Conservation (phyloP, 2,888 invertebrate genomes). For the Hesperia comma region DNA sequence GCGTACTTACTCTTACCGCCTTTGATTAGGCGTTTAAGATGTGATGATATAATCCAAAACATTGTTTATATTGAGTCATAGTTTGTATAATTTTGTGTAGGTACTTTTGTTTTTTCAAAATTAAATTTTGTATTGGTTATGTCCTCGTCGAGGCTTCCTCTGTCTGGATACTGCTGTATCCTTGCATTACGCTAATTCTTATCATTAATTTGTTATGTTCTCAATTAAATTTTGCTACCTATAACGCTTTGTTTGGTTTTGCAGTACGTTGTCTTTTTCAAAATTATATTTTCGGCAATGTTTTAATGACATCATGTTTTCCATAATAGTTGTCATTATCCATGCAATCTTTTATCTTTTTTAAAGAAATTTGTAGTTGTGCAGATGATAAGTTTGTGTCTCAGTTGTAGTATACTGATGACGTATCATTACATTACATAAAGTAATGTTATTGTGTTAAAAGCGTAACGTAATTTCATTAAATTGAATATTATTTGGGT, state of each 20-base stretch:
- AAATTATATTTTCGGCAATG: too few species aligned
- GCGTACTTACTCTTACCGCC: too few species aligned
- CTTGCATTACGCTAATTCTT: not conserved
- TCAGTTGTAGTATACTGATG: not conserved
- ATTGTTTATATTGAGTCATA: not conserved
- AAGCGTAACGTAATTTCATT: not conserved
- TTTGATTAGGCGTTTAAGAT: too few species aligned
- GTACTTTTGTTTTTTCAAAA: too few species aligned
- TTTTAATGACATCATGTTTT: too few species aligned
- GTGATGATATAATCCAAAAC: too few species aligned
- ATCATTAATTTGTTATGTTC: not conserved
- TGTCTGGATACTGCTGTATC: not conserved
- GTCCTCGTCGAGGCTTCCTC: not conserved
- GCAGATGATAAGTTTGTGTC: not conserved
- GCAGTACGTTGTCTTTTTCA: too few species aligned
- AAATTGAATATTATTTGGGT: conserved; percentile 1
- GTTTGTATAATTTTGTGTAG: too few species aligned
- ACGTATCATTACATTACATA: not conserved
- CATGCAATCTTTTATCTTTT: too few species aligned
- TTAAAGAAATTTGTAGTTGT: too few species aligned
- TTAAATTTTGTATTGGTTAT: not conserved
- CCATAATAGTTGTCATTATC: too few species aligned
- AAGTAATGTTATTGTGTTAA: conserved; percentile 1
- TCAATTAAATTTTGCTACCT: not conserved
- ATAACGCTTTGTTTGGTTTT: not conserved